Evolutionary conservation across 2,888 invertebrate genomes (phyloP).

Genomic region (Dolichomitus sp.): DNA sequence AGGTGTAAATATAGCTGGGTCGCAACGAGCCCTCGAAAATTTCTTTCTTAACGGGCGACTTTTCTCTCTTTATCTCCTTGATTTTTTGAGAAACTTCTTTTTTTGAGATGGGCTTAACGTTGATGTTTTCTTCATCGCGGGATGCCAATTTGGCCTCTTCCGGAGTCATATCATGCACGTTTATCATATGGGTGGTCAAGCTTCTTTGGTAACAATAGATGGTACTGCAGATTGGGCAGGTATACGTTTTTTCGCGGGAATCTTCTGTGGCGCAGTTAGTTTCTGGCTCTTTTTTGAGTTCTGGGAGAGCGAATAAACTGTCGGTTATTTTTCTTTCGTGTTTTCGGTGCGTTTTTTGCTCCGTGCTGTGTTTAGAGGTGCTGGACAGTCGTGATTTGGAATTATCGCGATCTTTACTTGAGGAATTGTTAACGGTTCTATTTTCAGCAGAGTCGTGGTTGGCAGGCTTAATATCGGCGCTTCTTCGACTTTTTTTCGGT

Average conservation of each 20-base stretch:
- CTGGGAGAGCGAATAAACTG: neutral
- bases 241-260: neutral
- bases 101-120: neutral
- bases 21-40: no score
- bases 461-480: neutral
- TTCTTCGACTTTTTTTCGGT: neutral
- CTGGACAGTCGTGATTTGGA: constrained; percentile 12
- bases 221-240: neutral
- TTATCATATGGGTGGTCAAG: constrained; percentile 7
- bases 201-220: neutral
- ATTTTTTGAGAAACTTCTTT: neutral
- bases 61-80: neutral
- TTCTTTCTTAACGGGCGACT: neutral
- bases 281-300: neutral
- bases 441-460: neutral
- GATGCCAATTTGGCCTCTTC: neutral
- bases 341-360: neutral
- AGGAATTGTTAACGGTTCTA: neutral
- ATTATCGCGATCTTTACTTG: neutral
- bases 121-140: neutral
- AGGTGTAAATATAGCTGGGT: constrained; percentile 8
- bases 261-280: neutral
- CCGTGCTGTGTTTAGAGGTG: neutral
- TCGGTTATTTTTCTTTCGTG: neutral
- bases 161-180: neutral